phyloP scores from a whole-genome alignment of 2,888 invertebrate species.

The Heteromurus nitidus region DNA sequence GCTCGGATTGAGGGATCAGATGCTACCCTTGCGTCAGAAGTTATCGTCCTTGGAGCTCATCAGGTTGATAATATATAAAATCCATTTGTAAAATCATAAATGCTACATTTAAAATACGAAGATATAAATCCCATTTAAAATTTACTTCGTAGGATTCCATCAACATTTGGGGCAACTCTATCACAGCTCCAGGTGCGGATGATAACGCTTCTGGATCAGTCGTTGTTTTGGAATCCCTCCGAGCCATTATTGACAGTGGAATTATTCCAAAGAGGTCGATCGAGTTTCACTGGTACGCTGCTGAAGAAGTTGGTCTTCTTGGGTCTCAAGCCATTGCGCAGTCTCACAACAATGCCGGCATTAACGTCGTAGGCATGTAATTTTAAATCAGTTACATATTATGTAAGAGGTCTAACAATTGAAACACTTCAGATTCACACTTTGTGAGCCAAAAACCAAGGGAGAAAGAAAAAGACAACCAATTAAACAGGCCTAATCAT shows the following conservation, averaged over 20 bases:
- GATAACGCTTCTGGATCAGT: constrained; percentile 59
- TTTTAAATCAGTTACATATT: not conserved
- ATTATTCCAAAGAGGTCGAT: constrained; percentile 52
- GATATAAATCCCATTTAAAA: not conserved
- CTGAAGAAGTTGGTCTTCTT: constrained; percentile 63
- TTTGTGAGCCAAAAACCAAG: not conserved
- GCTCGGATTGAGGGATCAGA: constrained; percentile 57
- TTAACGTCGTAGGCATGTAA: constrained; percentile 64
- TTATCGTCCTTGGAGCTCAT: constrained; percentile 66
- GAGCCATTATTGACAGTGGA: constrained; percentile 42
- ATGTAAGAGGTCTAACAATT: too few relatives aligned
- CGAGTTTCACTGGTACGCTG: constrained; percentile 65
- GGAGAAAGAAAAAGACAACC: too few relatives aligned
- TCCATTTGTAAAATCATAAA: not conserved
- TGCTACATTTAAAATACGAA: not conserved
- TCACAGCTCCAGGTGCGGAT: constrained; percentile 59
- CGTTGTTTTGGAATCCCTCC: constrained; percentile 55
- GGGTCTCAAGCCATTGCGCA: constrained; percentile 59
- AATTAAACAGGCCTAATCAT: too few relatives aligned
- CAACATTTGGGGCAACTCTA: constrained; percentile 4
- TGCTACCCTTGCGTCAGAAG: constrained; percentile 29
- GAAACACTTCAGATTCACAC: too few relatives aligned
- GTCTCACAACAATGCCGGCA: constrained; percentile 19
- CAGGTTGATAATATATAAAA: constrained; percentile 39
- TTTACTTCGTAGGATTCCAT: constrained; percentile 30